Conservation (phyloP, 2,113 vertebrate genomes). For the Mobula hypostoma region DNA sequence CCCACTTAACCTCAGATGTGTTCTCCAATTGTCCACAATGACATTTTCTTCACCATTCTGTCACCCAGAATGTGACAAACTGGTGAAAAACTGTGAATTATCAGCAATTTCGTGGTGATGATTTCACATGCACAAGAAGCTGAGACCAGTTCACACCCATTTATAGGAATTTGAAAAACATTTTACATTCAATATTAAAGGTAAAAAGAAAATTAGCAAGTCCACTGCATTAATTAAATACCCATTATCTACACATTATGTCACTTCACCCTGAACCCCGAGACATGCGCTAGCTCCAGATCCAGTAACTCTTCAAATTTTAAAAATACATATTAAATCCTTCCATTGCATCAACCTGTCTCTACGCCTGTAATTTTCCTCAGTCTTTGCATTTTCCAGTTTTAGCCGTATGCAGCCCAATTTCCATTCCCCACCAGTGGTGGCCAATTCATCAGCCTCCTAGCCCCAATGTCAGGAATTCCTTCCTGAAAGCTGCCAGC, state of each 20-base stretch:
- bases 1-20: neutral
- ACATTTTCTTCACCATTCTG: neutral
- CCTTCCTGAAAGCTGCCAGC: too few species aligned
- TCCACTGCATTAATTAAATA: neutral
- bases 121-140: neutral
- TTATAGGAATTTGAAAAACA: neutral
- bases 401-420: neutral
- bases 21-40: neutral
- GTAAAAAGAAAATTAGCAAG: neutral
- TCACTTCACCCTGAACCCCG: neutral
- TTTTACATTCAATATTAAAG: neutral
- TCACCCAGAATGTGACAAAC: neutral
- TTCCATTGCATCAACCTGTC: neutral
- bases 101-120: neutral
- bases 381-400: neutral
- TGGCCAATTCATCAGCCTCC: neutral
- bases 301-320: neutral
- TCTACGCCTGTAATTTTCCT: neutral
- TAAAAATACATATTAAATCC: neutral
- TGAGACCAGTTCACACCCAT: neutral
- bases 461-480: neutral
- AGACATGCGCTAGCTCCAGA: neutral
- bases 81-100: neutral
- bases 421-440: neutral
- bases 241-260: neutral